Conservation (phyloP, 35 echinoderm and acorn worm species). For the Apostichopus japonicus region DNA sequence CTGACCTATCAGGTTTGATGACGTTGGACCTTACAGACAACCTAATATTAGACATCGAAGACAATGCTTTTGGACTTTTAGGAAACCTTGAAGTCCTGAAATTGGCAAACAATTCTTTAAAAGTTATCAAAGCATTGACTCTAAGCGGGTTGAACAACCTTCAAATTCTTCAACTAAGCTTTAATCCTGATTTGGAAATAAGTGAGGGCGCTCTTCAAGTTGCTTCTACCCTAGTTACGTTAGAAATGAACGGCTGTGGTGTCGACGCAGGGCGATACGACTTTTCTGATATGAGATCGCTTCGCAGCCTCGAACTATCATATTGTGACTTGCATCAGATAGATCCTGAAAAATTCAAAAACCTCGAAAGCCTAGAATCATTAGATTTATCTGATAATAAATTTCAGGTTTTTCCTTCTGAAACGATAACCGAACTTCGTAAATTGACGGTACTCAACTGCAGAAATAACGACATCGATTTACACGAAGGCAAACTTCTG, state of each 20-base stretch:
- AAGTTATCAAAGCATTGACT: not conserved
- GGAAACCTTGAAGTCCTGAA: constrained; percentile 2
- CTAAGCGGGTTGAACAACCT: not conserved
- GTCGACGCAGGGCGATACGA: not conserved
- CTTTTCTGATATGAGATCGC: constrained; percentile 25
- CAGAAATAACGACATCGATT: constrained; percentile 1
- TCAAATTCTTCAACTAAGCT: not conserved
- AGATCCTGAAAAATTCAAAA: constrained; percentile 11
- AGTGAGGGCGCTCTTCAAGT: constrained; percentile 37
- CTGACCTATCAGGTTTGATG: not conserved
- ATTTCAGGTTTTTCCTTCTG: constrained; percentile 16
- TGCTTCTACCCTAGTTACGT: not conserved
- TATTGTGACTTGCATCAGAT: constrained; percentile 11
- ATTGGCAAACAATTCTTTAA: constrained; percentile 10
- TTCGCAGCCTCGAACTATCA: not conserved
- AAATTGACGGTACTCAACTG: not conserved
- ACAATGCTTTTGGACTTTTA: not conserved
- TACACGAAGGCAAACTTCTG: not conserved
- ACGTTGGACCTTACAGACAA: constrained; percentile 21
- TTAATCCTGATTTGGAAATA: not conserved
- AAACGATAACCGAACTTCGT: not conserved
- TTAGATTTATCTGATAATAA: constrained; percentile 34
- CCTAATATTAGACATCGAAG: not conserved
- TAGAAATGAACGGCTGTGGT: constrained; percentile 10
- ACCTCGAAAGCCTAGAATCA: not conserved